Evolutionary conservation across 2,888 invertebrate genomes (phyloP).

Genomic region (Prosapia bicincta): DNA sequence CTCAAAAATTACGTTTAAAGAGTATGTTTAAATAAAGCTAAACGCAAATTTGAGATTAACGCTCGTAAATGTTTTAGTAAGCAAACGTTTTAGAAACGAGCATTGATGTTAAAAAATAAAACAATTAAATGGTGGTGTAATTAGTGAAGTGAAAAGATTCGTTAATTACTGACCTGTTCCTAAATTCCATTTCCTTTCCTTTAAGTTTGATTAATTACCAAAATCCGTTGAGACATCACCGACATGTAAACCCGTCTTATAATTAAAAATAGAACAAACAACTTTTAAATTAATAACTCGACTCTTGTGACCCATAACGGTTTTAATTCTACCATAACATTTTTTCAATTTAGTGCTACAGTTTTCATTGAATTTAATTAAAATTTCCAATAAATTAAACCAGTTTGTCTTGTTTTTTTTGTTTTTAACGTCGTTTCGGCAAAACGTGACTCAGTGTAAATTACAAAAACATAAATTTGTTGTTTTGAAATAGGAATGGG

Average conservation of each 20-base stretch:
- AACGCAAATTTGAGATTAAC: no score
- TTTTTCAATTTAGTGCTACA: neutral
- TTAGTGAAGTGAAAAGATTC: no score
- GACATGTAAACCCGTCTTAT: neutral
- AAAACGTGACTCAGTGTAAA: neutral
- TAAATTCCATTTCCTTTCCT: no score
- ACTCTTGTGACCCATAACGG: neutral
- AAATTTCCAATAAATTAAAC: neutral
- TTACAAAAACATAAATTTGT: neutral
- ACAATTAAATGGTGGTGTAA: no score
- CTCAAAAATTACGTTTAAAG: no score
- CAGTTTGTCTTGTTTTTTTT: neutral
- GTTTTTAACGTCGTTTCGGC: neutral
- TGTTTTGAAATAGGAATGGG: neutral
- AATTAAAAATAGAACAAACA: neutral
- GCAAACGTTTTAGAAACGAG: no score
- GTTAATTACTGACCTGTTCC: no score
- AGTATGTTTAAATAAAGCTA: no score
- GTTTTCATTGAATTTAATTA: neutral
- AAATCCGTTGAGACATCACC: no score
- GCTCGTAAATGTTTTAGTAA: no score
- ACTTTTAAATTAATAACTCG: neutral
- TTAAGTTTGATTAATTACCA: no score
- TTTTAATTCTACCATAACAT: neutral
- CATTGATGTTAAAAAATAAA: no score